A percentile compares a stretch with the other conserved stretches of the same genome.
These are phyloP conservation scores for Sylvia borin DNA, from an alignment of 2,797 vertebrate species.

Conservation along the genomic window DNA sequence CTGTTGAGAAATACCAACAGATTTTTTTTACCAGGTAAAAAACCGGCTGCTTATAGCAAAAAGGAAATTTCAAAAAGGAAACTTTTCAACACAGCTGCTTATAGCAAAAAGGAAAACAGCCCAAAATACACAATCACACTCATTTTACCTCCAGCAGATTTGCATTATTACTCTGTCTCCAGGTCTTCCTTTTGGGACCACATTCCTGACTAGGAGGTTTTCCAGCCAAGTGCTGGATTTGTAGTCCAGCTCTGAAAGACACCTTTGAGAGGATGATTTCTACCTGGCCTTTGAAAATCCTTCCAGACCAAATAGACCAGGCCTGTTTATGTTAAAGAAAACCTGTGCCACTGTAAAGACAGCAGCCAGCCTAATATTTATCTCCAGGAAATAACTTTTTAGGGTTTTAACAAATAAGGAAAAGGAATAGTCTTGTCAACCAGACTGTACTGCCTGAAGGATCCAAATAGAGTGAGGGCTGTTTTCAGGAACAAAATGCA, in stretches of 20 bases:
- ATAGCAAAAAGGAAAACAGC: neutral
- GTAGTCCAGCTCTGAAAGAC: neutral
- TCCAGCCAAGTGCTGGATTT: neutral
- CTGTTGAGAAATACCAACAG: neutral
- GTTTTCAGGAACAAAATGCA: neutral
- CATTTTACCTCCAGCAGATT: neutral
- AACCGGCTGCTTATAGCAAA: too few species aligned
- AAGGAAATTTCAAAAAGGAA: too few species aligned
- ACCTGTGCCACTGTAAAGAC: neutral
- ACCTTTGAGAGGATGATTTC: neutral
- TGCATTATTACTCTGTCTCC: neutral
- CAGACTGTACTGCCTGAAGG: neutral
- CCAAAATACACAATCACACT: neutral
- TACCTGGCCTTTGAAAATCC: neutral
- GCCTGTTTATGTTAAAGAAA: neutral
- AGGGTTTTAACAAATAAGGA: neutral
- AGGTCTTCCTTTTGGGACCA: neutral
- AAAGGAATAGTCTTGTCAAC: neutral
- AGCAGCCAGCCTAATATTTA: neutral
- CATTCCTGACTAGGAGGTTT: neutral
- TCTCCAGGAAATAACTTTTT: neutral
- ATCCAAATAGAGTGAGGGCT: neutral
- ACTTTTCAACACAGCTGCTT: neutral
- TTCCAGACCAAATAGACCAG: neutral
- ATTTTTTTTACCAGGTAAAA: neutral